Percentiles rank a stretch among this genome's conserved stretches.
phyloP scores from a whole-genome alignment of 1,140 invertebrate species.

The Diplogasteroides magnus region DNA sequence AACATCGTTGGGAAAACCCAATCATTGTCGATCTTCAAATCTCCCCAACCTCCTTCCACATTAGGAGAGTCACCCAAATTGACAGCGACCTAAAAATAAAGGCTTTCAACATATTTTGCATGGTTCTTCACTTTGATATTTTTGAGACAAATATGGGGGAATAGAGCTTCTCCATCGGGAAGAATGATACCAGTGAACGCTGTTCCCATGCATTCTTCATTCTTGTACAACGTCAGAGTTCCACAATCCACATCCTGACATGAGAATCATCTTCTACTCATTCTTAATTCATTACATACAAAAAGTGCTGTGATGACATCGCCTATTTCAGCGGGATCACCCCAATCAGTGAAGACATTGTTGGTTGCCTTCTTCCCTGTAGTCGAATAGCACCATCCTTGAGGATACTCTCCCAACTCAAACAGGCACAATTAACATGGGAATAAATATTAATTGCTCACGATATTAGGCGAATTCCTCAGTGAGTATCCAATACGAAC shows the following conservation, averaged over 20 bases:
- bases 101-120: background rate
- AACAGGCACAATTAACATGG: background rate
- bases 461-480: conserved; percentile 11
- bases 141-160: conserved; percentile 49
- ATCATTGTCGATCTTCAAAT: conserved; percentile 1
- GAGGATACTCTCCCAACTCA: conserved; percentile 11
- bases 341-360: conserved; percentile 22
- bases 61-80: conserved; percentile 43
- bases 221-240: conserved; percentile 46
- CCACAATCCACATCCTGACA: too few species aligned
- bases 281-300: conserved; percentile 26
- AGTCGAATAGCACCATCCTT: conserved; percentile 15
- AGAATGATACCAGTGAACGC: conserved; percentile 42
- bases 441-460: conserved; percentile 6
- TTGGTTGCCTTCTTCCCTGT: conserved; percentile 17
- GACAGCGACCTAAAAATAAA: conserved; percentile 29
- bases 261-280: conserved; percentile 9
- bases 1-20: conserved; percentile 21
- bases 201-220: conserved; percentile 41
- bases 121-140: conserved; percentile 37
- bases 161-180: conserved; percentile 35
- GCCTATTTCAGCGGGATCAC: background rate
- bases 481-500: conserved; percentile 32
- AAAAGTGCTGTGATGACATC: conserved; percentile 43
- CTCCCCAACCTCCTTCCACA: background rate